Evolutionary conservation across 2,113 vertebrate species (phyloP).

Genomic region (Brienomyrus longianalis): DNA sequence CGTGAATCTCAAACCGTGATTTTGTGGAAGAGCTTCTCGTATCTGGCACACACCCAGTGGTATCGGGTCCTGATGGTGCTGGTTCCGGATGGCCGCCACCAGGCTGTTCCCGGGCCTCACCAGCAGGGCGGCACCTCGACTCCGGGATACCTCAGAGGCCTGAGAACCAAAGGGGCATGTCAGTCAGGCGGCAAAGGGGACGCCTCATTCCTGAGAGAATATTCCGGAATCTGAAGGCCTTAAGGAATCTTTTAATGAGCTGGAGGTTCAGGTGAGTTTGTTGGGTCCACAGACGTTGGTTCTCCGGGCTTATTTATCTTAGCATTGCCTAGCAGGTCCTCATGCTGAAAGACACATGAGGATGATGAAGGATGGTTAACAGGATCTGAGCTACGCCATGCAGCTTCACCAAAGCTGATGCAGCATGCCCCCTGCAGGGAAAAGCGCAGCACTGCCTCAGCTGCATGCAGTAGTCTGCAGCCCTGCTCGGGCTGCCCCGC

Average conservation of each 20-base stretch:
- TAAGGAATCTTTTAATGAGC: background rate
- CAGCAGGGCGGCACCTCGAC: slow-evolving; percentile 77
- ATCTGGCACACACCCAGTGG: slow-evolving; percentile 58
- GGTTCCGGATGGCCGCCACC: slow-evolving; percentile 81
- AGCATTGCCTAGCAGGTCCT: background rate
- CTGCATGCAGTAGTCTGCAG: background rate
- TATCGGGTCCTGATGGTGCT: slow-evolving; percentile 73
- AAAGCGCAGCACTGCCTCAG: background rate
- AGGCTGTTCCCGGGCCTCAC: slow-evolving; percentile 79
- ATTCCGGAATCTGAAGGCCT: background rate
- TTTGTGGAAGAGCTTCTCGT: background rate
- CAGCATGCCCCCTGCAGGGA: background rate
- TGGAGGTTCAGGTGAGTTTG: background rate
- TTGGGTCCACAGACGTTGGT: background rate
- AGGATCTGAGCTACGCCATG: background rate
- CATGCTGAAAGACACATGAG: background rate
- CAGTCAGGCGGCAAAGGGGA: background rate
- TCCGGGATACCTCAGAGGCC: slow-evolving; percentile 93
- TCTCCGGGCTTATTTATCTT: background rate
- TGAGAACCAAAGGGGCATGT: slow-evolving; percentile 37
- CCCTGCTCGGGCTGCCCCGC: background rate
- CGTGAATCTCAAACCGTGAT: background rate
- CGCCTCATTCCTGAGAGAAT: background rate
- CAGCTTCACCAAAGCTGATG: background rate
- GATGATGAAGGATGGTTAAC: background rate